Conservation (phyloP, 2,888 invertebrate genomes). For the Mantis religiosa region DNA sequence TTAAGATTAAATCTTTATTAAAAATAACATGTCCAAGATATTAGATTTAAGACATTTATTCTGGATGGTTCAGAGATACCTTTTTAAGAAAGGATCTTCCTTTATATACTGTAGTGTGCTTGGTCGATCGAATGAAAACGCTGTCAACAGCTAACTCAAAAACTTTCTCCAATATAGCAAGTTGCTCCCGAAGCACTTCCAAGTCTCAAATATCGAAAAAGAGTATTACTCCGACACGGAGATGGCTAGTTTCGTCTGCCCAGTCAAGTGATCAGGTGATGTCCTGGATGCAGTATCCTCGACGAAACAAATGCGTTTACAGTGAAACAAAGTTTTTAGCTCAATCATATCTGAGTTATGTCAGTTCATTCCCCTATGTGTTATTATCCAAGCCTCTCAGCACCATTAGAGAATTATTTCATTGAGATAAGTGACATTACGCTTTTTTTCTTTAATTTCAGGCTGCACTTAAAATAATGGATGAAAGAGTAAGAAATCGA, state of each 20-base stretch:
- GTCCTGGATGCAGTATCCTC: neutral
- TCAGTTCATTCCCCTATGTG: no score
- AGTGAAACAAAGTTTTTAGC: neutral
- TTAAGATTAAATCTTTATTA: neutral
- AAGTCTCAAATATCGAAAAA: neutral
- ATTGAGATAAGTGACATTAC: no score
- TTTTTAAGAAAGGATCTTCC: neutral
- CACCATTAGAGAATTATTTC: no score
- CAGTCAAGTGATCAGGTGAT: neutral
- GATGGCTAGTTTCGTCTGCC: no score
- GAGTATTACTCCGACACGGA: neutral
- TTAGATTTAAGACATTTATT: neutral
- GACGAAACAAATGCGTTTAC: neutral
- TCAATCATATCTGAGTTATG: no score
- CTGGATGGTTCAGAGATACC: neutral
- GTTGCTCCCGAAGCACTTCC: neutral
- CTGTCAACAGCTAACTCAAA: neutral
- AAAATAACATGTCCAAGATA: neutral
- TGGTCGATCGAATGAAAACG: neutral
- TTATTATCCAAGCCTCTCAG: no score
- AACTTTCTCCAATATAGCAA: neutral
- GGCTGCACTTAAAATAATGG: no score
- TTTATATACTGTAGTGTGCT: neutral
- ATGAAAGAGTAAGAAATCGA: no score
- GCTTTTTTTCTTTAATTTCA: no score